Percentiles rank a stretch among this genome's conserved stretches.
phyloP scores from a whole-genome alignment of 2,797 vertebrate genomes.

The Micrastur ruficollis region DNA sequence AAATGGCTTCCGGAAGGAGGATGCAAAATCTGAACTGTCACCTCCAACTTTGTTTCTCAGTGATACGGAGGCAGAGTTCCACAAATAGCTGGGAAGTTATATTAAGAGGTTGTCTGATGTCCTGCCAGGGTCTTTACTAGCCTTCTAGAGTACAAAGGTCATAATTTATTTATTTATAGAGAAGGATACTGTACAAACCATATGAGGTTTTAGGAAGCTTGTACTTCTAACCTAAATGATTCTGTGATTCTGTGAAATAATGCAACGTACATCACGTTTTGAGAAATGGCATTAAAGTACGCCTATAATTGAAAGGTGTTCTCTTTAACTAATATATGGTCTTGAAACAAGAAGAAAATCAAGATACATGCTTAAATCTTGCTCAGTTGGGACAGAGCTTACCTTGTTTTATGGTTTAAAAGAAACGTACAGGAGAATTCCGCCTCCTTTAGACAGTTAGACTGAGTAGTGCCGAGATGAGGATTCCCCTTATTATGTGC shows the following conservation, averaged over 20 bases:
- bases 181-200: slow-evolving; percentile 10
- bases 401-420: not conserved
- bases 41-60: slow-evolving; percentile 44
- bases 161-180: slow-evolving; percentile 52
- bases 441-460: not conserved
- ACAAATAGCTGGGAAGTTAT: slow-evolving; percentile 58
- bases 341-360: not conserved
- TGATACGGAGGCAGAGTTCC: slow-evolving; percentile 42
- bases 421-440: not conserved
- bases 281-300: not conserved
- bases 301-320: not conserved
- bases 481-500: not conserved
- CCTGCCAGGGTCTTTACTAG: slow-evolving; percentile 57
- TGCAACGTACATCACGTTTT: not conserved
- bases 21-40: slow-evolving; percentile 48
- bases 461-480: not conserved
- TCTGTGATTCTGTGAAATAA: not conserved
- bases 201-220: not conserved
- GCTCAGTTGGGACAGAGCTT: not conserved
- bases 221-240: not conserved
- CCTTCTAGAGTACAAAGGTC: slow-evolving; percentile 39
- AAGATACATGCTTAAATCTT: not conserved
- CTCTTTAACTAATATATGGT: not conserved
- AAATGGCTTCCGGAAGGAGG: slow-evolving; percentile 61
- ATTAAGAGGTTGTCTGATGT: slow-evolving; percentile 61